These are phyloP conservation scores for Hydrocynus forskahlii DNA, from an alignment of 2,797 vertebrate species.

Conservation along the genomic window DNA sequence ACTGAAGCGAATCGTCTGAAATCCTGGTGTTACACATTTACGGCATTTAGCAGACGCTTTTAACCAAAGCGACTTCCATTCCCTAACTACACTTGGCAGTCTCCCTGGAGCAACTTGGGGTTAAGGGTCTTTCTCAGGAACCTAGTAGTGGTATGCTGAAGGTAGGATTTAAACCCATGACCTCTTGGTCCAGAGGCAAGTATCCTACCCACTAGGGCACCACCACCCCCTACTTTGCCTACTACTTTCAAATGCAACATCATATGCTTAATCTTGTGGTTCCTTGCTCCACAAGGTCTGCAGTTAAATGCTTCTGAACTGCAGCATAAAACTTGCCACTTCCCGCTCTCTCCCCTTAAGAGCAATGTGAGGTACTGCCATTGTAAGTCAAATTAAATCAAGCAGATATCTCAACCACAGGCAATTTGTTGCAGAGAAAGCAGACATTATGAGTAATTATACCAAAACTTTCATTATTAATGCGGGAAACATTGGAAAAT, in stretches of 20 bases:
- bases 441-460: slow-evolving; percentile 85
- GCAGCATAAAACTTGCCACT: slow-evolving; percentile 49
- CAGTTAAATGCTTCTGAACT: slow-evolving; percentile 43
- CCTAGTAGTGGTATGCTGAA: no score
- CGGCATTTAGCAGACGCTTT: no score
- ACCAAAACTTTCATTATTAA: slow-evolving; percentile 85
- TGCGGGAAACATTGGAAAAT: slow-evolving; percentile 26
- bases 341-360: slow-evolving; percentile 52
- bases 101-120: no score
- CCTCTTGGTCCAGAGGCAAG: no score
- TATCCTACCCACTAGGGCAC: no score
- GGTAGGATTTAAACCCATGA: no score
- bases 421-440: slow-evolving; percentile 80
- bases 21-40: slow-evolving; percentile 18
- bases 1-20: slow-evolving; percentile 26
- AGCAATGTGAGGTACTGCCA: slow-evolving; percentile 80
- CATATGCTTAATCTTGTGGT: slow-evolving; percentile 56
- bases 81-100: no score
- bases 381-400: slow-evolving; percentile 84
- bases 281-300: slow-evolving; percentile 51
- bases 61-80: no score
- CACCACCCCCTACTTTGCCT: neutral
- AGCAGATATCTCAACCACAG: slow-evolving; percentile 80
- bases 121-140: no score
- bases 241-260: slow-evolving; percentile 37